Percentiles rank a stretch among this genome's conserved stretches.
These are phyloP conservation scores for Rotaria socialis DNA, from an alignment of 2,888 invertebrate species.

Conservation along the genomic window DNA sequence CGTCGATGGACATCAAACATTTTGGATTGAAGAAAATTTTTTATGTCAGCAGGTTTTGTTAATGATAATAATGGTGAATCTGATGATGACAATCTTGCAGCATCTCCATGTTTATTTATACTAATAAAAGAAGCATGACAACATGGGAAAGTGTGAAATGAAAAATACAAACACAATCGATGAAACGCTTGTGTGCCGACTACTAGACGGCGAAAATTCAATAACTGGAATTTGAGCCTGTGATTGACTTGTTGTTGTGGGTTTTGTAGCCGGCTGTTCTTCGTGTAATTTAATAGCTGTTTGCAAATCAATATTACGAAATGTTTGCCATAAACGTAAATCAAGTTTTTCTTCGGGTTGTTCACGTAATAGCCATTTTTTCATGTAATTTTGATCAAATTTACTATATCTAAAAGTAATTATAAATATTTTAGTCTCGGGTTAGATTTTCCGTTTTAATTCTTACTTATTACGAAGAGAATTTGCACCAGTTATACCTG, in stretches of 20 bases:
- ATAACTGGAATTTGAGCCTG: not conserved
- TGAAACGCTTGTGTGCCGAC: not conserved
- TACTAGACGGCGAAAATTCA: not conserved
- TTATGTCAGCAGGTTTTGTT: not conserved
- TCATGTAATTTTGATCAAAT: conserved; percentile 40
- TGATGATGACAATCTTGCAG: not conserved
- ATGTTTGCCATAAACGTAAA: conserved; percentile 42
- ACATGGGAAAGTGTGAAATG: too few relatives aligned
- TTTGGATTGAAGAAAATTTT: not conserved
- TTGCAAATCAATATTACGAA: conserved; percentile 39
- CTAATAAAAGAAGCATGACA: not conserved
- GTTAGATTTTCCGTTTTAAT: not conserved
- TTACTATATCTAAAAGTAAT: conserved; percentile 2
- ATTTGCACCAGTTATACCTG: conserved; percentile 40
- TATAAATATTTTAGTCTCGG: too few relatives aligned
- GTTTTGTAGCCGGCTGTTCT: too few relatives aligned
- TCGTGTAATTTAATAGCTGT: conserved; percentile 42
- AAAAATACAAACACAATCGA: not conserved
- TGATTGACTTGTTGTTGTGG: too few relatives aligned
- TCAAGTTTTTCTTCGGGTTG: conserved; percentile 39
- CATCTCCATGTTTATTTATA: not conserved
- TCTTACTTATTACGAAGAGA: conserved; percentile 40
- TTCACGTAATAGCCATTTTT: conserved; percentile 45
- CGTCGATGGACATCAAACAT: not conserved
- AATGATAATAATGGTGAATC: not conserved